Percentiles rank a stretch among this genome's conserved stretches.
phyloP scores from a whole-genome alignment of 2,797 vertebrate genomes.

The Enoplosus armatus region DNA sequence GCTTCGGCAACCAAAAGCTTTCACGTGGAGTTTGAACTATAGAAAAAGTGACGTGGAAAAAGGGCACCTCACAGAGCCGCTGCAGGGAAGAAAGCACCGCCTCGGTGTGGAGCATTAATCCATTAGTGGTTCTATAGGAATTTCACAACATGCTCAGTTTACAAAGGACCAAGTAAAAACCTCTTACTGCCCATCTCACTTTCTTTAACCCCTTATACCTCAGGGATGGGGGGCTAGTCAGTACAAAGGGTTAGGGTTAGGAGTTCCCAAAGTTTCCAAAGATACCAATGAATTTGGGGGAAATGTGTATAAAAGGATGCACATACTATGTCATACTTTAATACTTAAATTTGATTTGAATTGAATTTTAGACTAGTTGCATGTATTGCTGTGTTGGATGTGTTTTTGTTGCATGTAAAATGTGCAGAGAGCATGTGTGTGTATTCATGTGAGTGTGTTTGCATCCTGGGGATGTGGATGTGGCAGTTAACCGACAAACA shows the following conservation, averaged over 20 bases:
- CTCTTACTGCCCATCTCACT: not conserved
- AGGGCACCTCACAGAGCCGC: not conserved
- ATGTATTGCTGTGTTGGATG: not conserved
- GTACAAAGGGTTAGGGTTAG: no score
- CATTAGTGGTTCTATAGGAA: not conserved
- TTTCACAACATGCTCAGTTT: not conserved
- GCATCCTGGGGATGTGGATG: conserved; percentile 36
- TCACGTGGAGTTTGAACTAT: not conserved
- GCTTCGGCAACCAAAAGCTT: not conserved
- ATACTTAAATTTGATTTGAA: no score
- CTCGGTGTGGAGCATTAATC: conserved; percentile 16
- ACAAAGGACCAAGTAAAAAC: not conserved
- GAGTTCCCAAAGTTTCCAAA: no score
- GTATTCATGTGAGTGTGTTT: conserved; percentile 6
- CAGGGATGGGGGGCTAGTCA: not conserved
- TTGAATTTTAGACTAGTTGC: no score
- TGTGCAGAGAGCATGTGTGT: not conserved
- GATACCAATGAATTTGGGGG: no score
- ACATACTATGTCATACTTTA: no score
- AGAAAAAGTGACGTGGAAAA: not conserved
- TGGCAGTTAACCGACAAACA: conserved; percentile 20
- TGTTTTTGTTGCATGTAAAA: not conserved
- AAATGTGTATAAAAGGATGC: no score
- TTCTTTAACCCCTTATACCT: not conserved
- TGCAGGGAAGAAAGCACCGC: conserved; percentile 1